phyloP scores from a whole-genome alignment of 2,113 vertebrate species.

The Rostratula benghalensis region DNA sequence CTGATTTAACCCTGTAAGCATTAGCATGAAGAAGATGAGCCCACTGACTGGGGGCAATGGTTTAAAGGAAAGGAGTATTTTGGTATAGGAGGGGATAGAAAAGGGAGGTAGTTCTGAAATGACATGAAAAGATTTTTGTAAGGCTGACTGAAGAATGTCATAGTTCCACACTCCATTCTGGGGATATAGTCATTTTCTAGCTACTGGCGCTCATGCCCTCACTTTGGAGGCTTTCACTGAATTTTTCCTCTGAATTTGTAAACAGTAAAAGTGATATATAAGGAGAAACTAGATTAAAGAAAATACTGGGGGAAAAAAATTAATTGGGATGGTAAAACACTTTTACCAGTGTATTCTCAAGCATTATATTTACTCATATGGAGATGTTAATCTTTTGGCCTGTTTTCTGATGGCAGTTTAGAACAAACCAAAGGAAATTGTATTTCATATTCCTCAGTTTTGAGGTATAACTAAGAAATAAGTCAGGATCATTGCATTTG shows the following conservation, averaged over 20 bases:
- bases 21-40: not conserved
- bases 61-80: not conserved
- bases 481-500: not conserved
- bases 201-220: not conserved
- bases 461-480: not conserved
- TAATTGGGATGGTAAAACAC: not conserved
- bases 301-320: not conserved
- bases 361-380: not conserved
- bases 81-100: not conserved
- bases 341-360: not conserved
- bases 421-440: not conserved
- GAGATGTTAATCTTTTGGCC: not conserved
- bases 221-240: not conserved
- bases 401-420: not conserved
- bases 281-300: not conserved
- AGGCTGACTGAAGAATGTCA: not conserved
- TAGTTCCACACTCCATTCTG: not conserved
- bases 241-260: not conserved
- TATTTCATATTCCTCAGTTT: not conserved
- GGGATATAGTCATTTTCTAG: not conserved
- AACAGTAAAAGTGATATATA: not conserved
- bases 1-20: not conserved
- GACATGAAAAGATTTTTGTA: not conserved
- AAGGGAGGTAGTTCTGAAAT: not conserved
- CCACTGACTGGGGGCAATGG: not conserved